Evolutionary conservation across 2,113 vertebrate genomes (phyloP).

Genomic region (Hydrochoerus hydrochaeris): DNA sequence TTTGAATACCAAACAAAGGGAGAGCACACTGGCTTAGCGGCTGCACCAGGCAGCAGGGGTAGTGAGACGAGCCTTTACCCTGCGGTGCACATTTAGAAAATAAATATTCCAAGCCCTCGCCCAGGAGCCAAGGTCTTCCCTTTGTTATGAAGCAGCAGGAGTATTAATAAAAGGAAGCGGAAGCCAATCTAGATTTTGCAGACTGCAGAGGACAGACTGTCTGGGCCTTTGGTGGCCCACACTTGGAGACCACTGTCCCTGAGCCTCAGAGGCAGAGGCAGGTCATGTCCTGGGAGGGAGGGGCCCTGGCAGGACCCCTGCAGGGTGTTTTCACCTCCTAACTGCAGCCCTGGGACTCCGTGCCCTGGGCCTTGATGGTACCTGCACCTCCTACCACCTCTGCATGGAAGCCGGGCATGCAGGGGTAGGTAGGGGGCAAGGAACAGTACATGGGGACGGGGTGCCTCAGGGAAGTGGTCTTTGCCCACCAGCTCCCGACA

Average conservation of each 20-base stretch:
- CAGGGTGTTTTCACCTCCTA: not conserved
- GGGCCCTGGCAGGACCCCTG: fast-evolving
- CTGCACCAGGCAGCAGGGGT: not conserved
- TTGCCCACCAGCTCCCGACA: not conserved
- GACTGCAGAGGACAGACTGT: not conserved
- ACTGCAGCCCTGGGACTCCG: not conserved
- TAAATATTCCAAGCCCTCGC: slow-evolving; percentile 4
- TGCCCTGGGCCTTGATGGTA: not conserved
- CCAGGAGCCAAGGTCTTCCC: not conserved
- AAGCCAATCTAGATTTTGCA: slow-evolving; percentile 31
- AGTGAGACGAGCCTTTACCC: not conserved
- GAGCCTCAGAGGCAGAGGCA: not conserved
- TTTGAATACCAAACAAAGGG: slow-evolving; percentile 78
- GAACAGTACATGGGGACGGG: not conserved
- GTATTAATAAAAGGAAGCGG: slow-evolving; percentile 8
- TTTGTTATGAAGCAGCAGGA: slow-evolving; percentile 8
- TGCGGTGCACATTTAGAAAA: slow-evolving; percentile 28
- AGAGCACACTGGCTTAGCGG: slow-evolving; percentile 27
- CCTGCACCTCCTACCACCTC: not conserved
- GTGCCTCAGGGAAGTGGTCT: not conserved
- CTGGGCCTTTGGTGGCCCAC: not conserved
- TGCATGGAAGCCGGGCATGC: not conserved
- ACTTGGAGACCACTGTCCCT: not conserved
- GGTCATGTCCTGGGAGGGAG: not conserved
- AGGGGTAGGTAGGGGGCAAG: not conserved